Base-by-base conservation (phyloP, 2,888 invertebrate species). In the Drosophila paramelanica region DNA sequence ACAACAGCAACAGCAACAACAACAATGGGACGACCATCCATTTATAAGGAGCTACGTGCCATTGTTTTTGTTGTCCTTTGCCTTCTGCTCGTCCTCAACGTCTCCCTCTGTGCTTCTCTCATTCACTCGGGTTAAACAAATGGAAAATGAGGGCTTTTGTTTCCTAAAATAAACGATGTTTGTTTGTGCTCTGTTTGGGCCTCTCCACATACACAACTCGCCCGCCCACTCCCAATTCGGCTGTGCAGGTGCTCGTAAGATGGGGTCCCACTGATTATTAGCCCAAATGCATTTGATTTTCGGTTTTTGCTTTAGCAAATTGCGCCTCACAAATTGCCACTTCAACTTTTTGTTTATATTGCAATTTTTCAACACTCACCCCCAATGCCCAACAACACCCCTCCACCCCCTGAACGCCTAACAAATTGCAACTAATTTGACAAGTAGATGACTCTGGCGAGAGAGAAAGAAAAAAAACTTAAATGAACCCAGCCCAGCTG, bases 101-200 rank as follows among this genome's bases (percentile, higher is more conserved):
- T 8, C n/a, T 13, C 23, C 3, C 14, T 20, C 11, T 41, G 14
- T 20, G 0, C 31, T 7, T n/a, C 10, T 20, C 27, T 14, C 33
- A 14, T 20, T 20, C 36, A 33, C 55, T 72, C 65, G 71, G 67
- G 77, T 85, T 73, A 79, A 85, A 77, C 86, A 85, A 85, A 84
- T 85, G 82, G 83, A 72, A 86, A 86, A 88, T 88, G 88, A 79
- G 89, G 68, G 88, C 88, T 83, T 86, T 86, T 86, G 89, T 86
- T 88, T 79, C 86, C 80, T 67, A 88, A 85, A 85, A 89, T 86
- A 88, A 86, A 86, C 85, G 89, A 88, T 88, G 77, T 83, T 78
- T 81, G 84, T 77, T 88, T 87, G 79, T 67, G 55, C 58, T 58
- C 61, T 71, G 55, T 33, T 60, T 56, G 77, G 65, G 61, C 50